These are phyloP conservation scores for Eulemur mongoz DNA, from an alignment of 2,797 vertebrate genomes.

Conservation along the genomic window DNA sequence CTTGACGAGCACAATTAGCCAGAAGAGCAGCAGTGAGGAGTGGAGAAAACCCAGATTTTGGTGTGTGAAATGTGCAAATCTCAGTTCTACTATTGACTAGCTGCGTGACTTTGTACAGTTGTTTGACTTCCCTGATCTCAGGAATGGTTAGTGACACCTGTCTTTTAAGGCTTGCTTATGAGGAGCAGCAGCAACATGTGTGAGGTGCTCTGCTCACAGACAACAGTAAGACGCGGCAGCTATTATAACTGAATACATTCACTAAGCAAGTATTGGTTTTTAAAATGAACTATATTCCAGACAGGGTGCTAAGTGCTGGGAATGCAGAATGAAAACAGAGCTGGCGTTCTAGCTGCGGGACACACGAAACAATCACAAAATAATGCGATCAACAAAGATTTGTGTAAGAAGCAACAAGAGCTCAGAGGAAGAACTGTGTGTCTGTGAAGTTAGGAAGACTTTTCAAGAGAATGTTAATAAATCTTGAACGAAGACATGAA, in stretches of 20 bases:
- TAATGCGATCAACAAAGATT: background rate
- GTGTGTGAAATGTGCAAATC: background rate
- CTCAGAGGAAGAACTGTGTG: background rate
- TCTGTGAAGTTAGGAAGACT: background rate
- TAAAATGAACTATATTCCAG: background rate
- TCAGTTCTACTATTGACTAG: background rate
- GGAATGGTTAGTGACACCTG: background rate
- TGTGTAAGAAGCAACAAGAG: background rate
- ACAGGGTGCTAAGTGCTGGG: background rate
- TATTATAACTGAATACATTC: background rate
- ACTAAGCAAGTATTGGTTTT: background rate
- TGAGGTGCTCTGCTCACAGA: background rate
- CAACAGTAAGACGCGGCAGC: background rate
- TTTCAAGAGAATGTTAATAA: background rate
- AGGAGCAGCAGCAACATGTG: background rate
- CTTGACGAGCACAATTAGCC: background rate
- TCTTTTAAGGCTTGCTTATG: background rate
- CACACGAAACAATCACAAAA: accelerated
- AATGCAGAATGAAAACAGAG: background rate
- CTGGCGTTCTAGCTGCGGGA: accelerated
- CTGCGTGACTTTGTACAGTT: background rate
- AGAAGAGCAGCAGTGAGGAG: background rate
- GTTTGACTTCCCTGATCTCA: background rate
- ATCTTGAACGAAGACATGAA: background rate
- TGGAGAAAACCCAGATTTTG: background rate